These are phyloP conservation scores for Cheirogaleus major DNA, from an alignment of 2,797 vertebrate genomes.

Conservation along the genomic window DNA sequence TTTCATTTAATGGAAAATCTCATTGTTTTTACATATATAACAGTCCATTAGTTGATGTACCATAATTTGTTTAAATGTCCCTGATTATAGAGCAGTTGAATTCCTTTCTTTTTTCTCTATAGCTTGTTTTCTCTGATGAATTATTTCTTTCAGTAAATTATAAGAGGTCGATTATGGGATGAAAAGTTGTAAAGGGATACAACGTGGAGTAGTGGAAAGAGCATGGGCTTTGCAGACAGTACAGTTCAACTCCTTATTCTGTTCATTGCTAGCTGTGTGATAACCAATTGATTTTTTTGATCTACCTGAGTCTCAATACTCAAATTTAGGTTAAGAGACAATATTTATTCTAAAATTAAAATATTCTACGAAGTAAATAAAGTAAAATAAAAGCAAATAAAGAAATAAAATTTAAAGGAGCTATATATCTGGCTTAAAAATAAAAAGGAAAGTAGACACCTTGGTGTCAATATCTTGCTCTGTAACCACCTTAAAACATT, in stretches of 20 bases:
- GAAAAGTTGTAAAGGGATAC: background rate
- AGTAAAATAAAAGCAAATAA: background rate
- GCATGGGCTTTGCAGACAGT: background rate
- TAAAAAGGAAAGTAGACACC: background rate
- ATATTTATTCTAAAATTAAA: slow-evolving; percentile 23
- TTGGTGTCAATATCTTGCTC: background rate
- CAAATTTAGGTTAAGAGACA: background rate
- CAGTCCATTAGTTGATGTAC: background rate
- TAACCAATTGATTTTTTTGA: background rate
- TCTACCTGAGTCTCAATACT: background rate
- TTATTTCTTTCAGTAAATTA: background rate
- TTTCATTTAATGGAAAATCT: background rate
- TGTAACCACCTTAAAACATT: background rate
- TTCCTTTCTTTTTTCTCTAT: background rate
- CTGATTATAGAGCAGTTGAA: background rate
- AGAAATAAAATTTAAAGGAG: background rate
- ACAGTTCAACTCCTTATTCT: background rate
- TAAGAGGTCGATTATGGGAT: background rate
- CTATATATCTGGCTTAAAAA: background rate
- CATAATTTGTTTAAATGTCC: slow-evolving; percentile 11
- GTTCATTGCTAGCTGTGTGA: background rate
- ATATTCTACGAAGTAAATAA: slow-evolving; percentile 6
- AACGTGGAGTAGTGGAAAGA: background rate
- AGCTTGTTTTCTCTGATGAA: background rate
- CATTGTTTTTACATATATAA: background rate